Evolutionary conservation across 1,140 invertebrate genomes (phyloP).

Genomic region (Streblospio benedicti): DNA sequence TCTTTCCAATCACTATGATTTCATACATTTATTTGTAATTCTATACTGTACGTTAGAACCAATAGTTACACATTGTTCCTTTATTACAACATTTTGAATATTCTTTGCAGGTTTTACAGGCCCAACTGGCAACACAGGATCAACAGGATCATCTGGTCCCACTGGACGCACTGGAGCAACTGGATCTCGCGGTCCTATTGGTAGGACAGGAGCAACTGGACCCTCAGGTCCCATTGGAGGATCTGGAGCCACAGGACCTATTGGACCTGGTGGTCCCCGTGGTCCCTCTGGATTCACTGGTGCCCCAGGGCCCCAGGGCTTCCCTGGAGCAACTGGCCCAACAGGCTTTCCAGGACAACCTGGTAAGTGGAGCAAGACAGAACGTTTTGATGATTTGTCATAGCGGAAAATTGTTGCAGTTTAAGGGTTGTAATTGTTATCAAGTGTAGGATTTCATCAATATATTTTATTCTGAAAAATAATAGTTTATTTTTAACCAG

Average conservation of each 20-base stretch:
- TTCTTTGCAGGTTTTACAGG: background rate
- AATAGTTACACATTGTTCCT: background rate
- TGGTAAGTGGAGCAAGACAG: background rate
- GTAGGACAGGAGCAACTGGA: slow-evolving; percentile 1
- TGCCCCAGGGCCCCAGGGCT: background rate
- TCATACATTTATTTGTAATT: background rate
- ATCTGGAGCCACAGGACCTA: slow-evolving; percentile 4
- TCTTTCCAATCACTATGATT: background rate
- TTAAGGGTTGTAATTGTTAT: too few relatives aligned
- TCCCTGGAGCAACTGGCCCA: background rate
- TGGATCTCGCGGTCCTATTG: background rate
- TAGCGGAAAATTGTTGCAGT: too few relatives aligned
- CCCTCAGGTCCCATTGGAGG: slow-evolving; percentile 5
- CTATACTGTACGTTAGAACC: background rate
- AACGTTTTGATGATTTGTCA: too few relatives aligned
- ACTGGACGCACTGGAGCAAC: slow-evolving; percentile 12
- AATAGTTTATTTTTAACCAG: too few relatives aligned
- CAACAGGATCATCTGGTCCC: slow-evolving; percentile 5
- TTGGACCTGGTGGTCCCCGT: too few relatives aligned
- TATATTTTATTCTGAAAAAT: too few relatives aligned
- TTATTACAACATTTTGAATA: background rate
- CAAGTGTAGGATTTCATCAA: too few relatives aligned
- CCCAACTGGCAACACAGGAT: slow-evolving; percentile 2
- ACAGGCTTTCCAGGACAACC: background rate
- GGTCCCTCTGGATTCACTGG: background rate